Conservation (phyloP, 2,797 vertebrate species). For the Parambassis ranga region DNA sequence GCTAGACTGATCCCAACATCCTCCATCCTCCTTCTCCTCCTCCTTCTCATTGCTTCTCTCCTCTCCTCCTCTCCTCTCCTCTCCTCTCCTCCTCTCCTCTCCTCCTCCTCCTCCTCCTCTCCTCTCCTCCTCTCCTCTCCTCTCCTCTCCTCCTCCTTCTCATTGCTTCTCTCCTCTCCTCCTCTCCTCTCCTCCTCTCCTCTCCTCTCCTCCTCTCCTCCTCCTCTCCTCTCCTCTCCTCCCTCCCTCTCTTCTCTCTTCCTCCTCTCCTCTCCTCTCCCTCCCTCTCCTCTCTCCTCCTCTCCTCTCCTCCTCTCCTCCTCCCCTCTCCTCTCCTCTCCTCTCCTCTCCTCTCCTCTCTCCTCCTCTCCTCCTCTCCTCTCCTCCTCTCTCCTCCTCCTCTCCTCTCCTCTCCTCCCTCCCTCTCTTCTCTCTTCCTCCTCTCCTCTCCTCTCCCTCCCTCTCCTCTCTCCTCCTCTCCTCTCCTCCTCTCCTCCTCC, state of each 20-base stretch:
- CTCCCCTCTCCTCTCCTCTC: not conserved
- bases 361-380: no score
- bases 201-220: not conserved
- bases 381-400: not conserved
- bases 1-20: conserved; percentile 22
- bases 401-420: no score
- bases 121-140: not conserved
- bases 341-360: not conserved
- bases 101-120: not conserved
- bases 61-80: not conserved
- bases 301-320: no score
- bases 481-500: no score
- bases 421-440: not conserved
- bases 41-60: not conserved
- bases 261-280: no score
- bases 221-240: no score
- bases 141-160: not conserved
- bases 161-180: not conserved
- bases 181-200: not conserved
- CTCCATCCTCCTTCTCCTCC: no score
- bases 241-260: no score
- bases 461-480: not conserved
- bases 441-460: no score
- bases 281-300: no score
- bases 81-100: not conserved